phyloP scores from a whole-genome alignment of 2,888 invertebrate species.

The Conus canariensis region DNA sequence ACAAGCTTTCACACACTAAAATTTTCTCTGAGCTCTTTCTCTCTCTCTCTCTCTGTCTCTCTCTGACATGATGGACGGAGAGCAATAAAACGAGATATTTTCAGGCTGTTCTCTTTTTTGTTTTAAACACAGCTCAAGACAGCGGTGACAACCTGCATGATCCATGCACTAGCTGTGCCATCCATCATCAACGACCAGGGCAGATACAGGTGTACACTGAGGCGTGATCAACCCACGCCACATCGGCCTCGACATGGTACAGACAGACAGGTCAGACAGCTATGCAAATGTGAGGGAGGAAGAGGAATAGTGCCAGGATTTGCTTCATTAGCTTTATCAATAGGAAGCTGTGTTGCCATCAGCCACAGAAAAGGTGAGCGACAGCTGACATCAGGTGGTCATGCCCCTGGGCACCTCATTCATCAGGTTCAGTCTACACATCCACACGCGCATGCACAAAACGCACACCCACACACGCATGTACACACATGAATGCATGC shows the following conservation, averaged over 20 bases:
- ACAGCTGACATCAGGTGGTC: background rate
- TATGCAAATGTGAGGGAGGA: background rate
- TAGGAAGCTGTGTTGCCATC: background rate
- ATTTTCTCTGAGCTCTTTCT: no score
- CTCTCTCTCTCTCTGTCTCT: no score
- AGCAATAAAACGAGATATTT: background rate
- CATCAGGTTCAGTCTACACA: background rate
- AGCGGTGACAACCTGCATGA: background rate
- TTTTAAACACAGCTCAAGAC: no score
- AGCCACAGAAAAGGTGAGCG: background rate
- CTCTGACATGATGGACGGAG: no score
- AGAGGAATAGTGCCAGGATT: background rate
- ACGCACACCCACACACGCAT: slow-evolving; percentile 1
- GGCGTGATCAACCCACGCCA: background rate
- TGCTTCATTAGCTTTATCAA: slow-evolving; percentile 26
- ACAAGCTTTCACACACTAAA: no score
- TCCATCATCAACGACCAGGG: background rate
- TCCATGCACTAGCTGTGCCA: background rate
- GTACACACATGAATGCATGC: background rate
- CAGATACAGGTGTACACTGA: background rate
- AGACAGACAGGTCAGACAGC: background rate
- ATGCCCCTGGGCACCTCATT: background rate
- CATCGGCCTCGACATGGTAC: background rate
- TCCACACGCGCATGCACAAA: background rate
- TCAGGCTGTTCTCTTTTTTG: no score